These are phyloP conservation scores for Trachelus iudaicus DNA, from an alignment of 2,888 invertebrate species.

Conservation along the genomic window DNA sequence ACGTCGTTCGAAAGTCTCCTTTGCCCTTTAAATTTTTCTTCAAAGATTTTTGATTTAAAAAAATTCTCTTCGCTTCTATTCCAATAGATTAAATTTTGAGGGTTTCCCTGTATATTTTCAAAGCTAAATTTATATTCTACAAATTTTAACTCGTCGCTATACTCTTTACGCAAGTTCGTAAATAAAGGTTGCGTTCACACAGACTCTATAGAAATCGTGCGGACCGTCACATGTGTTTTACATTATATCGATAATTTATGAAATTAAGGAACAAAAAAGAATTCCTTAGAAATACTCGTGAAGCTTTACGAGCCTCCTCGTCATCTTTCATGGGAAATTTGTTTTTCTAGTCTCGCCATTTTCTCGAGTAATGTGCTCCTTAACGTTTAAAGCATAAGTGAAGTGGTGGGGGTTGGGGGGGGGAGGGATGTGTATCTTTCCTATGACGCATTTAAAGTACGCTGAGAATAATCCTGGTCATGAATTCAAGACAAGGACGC, in stretches of 20 bases:
- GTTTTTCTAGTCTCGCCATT: background rate
- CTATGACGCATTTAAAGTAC: background rate
- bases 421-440: background rate
- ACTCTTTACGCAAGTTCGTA: background rate
- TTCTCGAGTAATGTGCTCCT: background rate
- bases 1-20: background rate
- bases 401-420: background rate
- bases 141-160: too few relatives aligned
- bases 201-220: background rate
- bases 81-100: background rate
- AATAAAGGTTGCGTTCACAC: background rate
- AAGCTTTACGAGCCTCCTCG: background rate
- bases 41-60: background rate
- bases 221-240: background rate
- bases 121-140: background rate
- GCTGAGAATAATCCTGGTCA: background rate
- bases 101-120: background rate
- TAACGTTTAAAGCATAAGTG: background rate
- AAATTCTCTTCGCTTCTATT: background rate
- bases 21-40: background rate
- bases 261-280: background rate
- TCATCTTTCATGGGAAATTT: background rate
- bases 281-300: background rate
- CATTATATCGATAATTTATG: background rate
- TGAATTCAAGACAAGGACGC: background rate